Evolutionary conservation across 2,797 vertebrate species (phyloP), one percentile per base, ranked within the genome.

Genomic region (Galago senegalensis): DNA sequence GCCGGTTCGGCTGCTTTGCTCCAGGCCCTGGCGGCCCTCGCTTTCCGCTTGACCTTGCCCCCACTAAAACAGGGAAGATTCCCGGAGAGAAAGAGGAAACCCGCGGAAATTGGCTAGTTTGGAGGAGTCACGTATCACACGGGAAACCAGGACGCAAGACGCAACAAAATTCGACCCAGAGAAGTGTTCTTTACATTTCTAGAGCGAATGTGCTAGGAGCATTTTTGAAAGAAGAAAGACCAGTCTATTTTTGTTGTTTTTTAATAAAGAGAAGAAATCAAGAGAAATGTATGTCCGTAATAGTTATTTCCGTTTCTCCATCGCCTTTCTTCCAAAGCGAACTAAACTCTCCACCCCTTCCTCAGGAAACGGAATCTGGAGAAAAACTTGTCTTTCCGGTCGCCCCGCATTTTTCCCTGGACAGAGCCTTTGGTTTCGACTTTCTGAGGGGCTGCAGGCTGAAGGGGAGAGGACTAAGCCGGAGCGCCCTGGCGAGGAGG

Each of bases 331-430:
- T 96, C 92, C 96, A 70, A 87, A 31, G 97, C 97, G 97, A 97
- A 83, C 97, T 89, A 87, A 94, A 97, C 83, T 94, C 96, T 85
- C 92, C 79, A 91, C 56, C 17, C 65, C 60, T 95, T 96, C 82
- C 96, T 96, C 76, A 97, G 91, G 97, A 98, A 97, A 98, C 91
- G 96, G 97, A 96, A 97, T 93, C 93, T 7, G 83, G 85, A 93
- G 63, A 87, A 85, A 75, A 83, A 97, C 79, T 96, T 86, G 83
- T 85, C 84, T 93, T 95, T 89, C 79, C 37, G 80, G 83, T n/a
- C 16, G 18, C 77, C 72, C 37, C 40, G 49, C 95, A 96, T 97
- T 95, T 13, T 90, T 89, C 60, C 82, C 40, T 63, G 87, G 89
- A 31, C 40, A 67, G 37, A 75, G 79, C 43, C 69, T 61, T 13